Evolutionary conservation across 2,888 invertebrate species (phyloP).

Genomic region (Lasiommata megera): DNA sequence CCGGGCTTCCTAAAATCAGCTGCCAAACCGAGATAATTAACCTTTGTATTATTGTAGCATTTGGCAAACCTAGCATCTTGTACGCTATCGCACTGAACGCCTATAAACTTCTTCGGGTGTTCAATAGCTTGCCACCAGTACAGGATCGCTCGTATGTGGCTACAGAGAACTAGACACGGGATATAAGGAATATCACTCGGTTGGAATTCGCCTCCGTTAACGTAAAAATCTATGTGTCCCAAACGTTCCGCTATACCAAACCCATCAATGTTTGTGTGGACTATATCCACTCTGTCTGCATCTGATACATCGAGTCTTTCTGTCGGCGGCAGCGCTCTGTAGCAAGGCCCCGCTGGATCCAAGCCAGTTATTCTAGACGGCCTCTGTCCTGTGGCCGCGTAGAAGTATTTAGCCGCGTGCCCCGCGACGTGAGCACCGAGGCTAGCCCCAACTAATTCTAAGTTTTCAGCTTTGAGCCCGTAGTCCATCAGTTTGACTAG

Average conservation of each 20-base stretch:
- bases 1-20: constrained; percentile 59
- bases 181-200: constrained; percentile 60
- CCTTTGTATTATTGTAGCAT: constrained; percentile 56
- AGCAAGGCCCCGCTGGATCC: constrained; percentile 73
- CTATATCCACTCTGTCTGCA: constrained; percentile 54
- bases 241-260: constrained; percentile 67
- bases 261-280: constrained; percentile 73
- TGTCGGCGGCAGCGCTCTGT: constrained; percentile 47
- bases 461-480: constrained; percentile 53
- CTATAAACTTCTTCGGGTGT: constrained; percentile 68
- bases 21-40: constrained; percentile 59
- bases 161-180: constrained; percentile 65
- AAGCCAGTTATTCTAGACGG: constrained; percentile 60
- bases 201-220: constrained; percentile 70
- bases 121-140: constrained; percentile 72
- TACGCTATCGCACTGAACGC: constrained; percentile 54
- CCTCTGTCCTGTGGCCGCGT: constrained; percentile 54
- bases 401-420: constrained; percentile 63
- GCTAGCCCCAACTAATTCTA: constrained; percentile 64
- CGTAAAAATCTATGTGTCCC: constrained; percentile 68
- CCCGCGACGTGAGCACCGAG: constrained; percentile 61
- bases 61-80: constrained; percentile 64
- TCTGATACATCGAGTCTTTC: constrained; percentile 51
- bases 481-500: constrained; percentile 51
- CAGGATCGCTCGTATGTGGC: constrained; percentile 53